These are phyloP conservation scores for Telmatherina bonti DNA, from an alignment of 2,797 vertebrate species.

Conservation along the genomic window DNA sequence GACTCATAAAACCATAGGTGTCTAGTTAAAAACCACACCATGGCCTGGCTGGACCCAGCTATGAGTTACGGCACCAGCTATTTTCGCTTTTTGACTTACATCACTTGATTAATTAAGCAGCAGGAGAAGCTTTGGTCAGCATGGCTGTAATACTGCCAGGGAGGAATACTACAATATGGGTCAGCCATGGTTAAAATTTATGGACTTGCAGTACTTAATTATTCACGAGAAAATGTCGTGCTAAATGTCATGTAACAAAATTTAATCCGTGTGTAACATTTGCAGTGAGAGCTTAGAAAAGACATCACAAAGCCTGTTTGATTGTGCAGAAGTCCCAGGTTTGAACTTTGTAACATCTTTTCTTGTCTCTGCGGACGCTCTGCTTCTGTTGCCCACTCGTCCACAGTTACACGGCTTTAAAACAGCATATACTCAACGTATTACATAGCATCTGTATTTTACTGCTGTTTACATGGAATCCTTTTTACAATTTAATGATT, in stretches of 20 bases:
- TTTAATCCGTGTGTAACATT: constrained; percentile 56
- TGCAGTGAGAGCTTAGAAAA: constrained; percentile 13
- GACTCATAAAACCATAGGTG: constrained; percentile 44
- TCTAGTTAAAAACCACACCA: constrained; percentile 17
- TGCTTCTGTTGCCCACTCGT: neutral
- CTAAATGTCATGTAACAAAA: constrained; percentile 65
- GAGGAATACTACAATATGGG: constrained; percentile 29
- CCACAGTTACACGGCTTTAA: neutral
- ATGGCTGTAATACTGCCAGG: constrained; percentile 12
- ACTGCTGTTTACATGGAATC: neutral
- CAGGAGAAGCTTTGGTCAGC: constrained; percentile 39
- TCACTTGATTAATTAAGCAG: constrained; percentile 57
- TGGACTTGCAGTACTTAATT: constrained; percentile 53
- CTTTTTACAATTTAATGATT: neutral
- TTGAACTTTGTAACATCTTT: constrained; percentile 11
- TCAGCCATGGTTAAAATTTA: constrained; percentile 49
- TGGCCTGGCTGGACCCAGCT: neutral
- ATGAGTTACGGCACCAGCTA: constrained; percentile 18
- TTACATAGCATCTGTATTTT: neutral
- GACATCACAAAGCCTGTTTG: neutral
- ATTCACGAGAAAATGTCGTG: constrained; percentile 62
- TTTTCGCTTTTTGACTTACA: constrained; percentile 30
- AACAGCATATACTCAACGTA: neutral
- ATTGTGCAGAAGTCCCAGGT: constrained; percentile 20
- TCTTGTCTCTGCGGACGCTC: neutral